Evolutionary conservation across 2,888 invertebrate genomes (phyloP).

Genomic region (Augiades crinisus): DNA sequence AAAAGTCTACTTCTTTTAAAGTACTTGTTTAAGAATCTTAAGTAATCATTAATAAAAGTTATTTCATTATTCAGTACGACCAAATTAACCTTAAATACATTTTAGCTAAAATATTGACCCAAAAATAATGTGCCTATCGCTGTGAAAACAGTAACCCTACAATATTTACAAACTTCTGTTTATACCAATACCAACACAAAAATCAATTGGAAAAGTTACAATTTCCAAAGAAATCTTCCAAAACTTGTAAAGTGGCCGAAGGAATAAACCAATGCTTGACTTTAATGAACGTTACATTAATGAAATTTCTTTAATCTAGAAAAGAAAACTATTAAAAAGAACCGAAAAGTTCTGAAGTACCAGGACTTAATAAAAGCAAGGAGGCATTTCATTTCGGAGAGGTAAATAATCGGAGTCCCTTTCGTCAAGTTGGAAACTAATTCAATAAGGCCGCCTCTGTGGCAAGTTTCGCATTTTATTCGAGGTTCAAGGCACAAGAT

Average conservation of each 20-base stretch:
- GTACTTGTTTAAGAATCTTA: too few species aligned
- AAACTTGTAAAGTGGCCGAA: background rate
- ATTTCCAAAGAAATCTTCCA: too few species aligned
- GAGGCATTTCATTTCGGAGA: conserved; percentile 36
- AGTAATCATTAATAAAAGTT: too few species aligned
- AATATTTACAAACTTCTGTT: too few species aligned
- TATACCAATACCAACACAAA: too few species aligned
- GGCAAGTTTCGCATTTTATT: conserved; percentile 17
- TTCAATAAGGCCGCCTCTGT: conserved; percentile 48
- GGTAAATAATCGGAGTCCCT: conserved; percentile 45
- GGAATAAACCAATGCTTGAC: background rate
- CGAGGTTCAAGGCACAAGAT: conserved; percentile 22
- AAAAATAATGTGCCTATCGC: too few species aligned
- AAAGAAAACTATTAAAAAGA: conserved; percentile 19
- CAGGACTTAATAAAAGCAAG: conserved; percentile 24
- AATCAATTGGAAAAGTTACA: too few species aligned
- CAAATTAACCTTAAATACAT: too few species aligned
- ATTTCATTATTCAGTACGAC: too few species aligned
- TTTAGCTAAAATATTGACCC: too few species aligned
- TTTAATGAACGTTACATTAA: conserved; percentile 5
- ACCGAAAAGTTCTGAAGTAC: conserved; percentile 7
- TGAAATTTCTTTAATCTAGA: conserved; percentile 9
- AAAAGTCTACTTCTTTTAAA: too few species aligned
- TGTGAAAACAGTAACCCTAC: too few species aligned
- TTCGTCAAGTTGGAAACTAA: conserved; percentile 54